These are phyloP conservation scores for Pseudopleuronectes americanus DNA, from an alignment of 2,797 vertebrate species.

Conservation along the genomic window DNA sequence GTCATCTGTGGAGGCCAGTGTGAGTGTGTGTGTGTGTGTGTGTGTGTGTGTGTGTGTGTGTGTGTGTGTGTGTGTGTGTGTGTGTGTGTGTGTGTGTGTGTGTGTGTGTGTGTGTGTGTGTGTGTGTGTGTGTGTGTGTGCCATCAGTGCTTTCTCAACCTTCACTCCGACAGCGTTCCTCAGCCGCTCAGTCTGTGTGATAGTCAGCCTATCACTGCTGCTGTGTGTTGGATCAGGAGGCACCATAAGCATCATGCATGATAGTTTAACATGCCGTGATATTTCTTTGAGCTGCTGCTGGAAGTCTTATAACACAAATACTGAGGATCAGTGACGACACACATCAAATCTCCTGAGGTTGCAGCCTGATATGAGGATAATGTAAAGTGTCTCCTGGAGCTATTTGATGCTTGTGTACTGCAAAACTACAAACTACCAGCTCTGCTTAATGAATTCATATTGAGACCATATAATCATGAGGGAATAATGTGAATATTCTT, in stretches of 20 bases:
- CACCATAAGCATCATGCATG: slow-evolving; percentile 73
- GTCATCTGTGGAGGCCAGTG: slow-evolving; percentile 54
- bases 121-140: slow-evolving; percentile 18
- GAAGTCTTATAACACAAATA: slow-evolving; percentile 25
- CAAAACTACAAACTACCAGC: not conserved
- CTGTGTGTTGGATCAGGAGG: slow-evolving; percentile 56
- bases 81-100: slow-evolving; percentile 27
- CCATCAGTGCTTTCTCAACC: slow-evolving; percentile 22
- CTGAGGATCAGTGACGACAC: slow-evolving; percentile 31
- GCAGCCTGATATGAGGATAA: too few species aligned
- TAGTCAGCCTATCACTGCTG: slow-evolving; percentile 33
- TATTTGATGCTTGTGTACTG: not conserved
- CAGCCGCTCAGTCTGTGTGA: slow-evolving; percentile 22
- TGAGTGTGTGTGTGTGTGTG: slow-evolving; percentile 17
- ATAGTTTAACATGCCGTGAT: slow-evolving; percentile 63
- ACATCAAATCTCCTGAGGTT: not conserved
- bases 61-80: slow-evolving; percentile 16
- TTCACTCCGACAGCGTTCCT: slow-evolving; percentile 20
- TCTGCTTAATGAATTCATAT: not conserved
- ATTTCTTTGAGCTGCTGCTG: slow-evolving; percentile 18
- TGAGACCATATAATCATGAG: not conserved
- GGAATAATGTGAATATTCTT: not conserved
- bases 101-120: slow-evolving; percentile 18
- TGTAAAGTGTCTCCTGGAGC: not conserved
- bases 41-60: slow-evolving; percentile 18